Base-by-base conservation (phyloP, 2,888 invertebrate species). In the Boloria euphrosyne region DNA sequence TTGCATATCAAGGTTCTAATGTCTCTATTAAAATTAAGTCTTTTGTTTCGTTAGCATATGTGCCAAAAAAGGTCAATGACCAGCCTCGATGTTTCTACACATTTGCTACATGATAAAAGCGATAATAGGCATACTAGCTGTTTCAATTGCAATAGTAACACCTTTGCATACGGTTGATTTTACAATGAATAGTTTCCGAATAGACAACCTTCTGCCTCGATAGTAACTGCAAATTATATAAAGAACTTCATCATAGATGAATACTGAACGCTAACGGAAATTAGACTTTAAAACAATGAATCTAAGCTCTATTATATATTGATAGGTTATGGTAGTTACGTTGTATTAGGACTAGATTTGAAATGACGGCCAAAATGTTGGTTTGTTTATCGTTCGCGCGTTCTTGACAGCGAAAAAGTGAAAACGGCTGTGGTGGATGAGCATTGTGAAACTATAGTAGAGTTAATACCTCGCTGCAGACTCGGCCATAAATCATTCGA, bases 351-450 rank as follows among this genome's bases (percentile, higher is more conserved):
- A 72, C 69, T 74, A 67, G 74, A 77, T 84, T 84, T 83, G 84
- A 84, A 85, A 86, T 86, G 89, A 86, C 87, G 89, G 89, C 87
- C 88, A 84, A 89, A 90, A 90, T 88, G 89, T 87, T 89, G 87
- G 90, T 90, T 90, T 90, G 90, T 91, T 91, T 91, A 90, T 90
- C 90, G 89, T 85, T 87, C 80, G 84, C 82, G 89, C 90, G 91
- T 89, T 90, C 92, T 91, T 92, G 91, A 91, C 92, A 91, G 90
- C 90, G 89, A 92, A 92, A 91, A 92, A 92, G 92, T 92, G 92
- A 92, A 92, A 91, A 91, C 91, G 89, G 84, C 83, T 83, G 81
- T 82, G 82, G 87, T 86, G 86, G 85, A 84, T 87, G 87, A 75
- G 80, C 80, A 85, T 91, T 91, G 90, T 86, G 91, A 90, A 90